Percentiles rank a stretch among this genome's conserved stretches.
These are phyloP conservation scores for Cephalotes varians DNA, from an alignment of 2,888 invertebrate genomes.

Conservation along the genomic window DNA sequence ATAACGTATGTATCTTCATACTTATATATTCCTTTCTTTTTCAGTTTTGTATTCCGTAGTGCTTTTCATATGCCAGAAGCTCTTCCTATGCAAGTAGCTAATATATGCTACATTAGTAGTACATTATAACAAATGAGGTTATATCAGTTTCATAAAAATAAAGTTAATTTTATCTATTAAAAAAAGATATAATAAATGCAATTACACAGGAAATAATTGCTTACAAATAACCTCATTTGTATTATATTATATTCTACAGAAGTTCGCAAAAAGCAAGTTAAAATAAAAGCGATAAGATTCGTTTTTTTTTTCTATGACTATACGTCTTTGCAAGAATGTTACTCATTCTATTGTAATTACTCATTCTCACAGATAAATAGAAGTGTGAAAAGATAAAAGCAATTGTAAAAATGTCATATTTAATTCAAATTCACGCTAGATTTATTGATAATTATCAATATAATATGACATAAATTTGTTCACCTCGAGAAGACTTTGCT, in stretches of 20 bases:
- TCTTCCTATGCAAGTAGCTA: slow-evolving; percentile 69
- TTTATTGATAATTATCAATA: slow-evolving; percentile 30
- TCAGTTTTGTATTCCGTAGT: slow-evolving; percentile 48
- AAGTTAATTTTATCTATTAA: slow-evolving; percentile 1
- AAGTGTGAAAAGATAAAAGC: slow-evolving; percentile 66
- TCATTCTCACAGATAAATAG: slow-evolving; percentile 37
- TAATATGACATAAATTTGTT: slow-evolving; percentile 72
- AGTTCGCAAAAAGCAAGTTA: slow-evolving; percentile 66
- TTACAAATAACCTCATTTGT: slow-evolving; percentile 63
- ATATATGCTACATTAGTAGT: slow-evolving; percentile 62
- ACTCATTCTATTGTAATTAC: slow-evolving; percentile 66
- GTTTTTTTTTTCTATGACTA: slow-evolving; percentile 50
- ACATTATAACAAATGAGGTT: slow-evolving; percentile 59
- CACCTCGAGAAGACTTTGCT: slow-evolving; percentile 97
- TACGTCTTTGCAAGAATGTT: slow-evolving; percentile 56
- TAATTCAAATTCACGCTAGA: slow-evolving; percentile 49
- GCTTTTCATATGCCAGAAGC: slow-evolving; percentile 68
- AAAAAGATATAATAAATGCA: background rate
- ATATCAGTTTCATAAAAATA: slow-evolving; percentile 37
- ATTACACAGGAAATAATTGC: background rate
- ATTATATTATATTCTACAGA: slow-evolving; percentile 58
- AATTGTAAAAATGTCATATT: slow-evolving; percentile 56
- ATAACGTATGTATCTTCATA: slow-evolving; percentile 43
- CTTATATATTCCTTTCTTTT: slow-evolving; percentile 52
- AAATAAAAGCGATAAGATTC: slow-evolving; percentile 59